A percentile compares a stretch with the other conserved stretches of the same genome.
Conservation (phyloP, 2,113 vertebrate genomes). For the Tyto alba region DNA sequence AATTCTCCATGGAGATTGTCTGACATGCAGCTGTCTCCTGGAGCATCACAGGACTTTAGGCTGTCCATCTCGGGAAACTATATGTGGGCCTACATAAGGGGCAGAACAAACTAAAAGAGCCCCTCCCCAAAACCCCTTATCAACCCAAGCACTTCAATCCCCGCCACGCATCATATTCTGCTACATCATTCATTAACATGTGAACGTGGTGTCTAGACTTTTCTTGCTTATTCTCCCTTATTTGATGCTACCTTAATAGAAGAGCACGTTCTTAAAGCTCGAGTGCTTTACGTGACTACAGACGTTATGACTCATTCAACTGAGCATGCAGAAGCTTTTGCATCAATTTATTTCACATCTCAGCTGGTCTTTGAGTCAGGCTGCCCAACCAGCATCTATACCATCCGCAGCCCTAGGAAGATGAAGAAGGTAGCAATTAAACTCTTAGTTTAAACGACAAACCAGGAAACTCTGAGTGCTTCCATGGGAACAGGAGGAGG, state of each 20-base stretch:
- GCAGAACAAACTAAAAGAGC: background rate
- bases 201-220: fast-evolving
- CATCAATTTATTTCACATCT: background rate
- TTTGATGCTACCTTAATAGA: background rate
- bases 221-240: background rate
- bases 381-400: background rate
- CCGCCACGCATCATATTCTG: fast-evolving
- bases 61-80: background rate
- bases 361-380: background rate
- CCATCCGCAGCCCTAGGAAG: background rate
- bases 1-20: background rate
- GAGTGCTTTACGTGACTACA: background rate
- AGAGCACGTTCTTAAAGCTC: background rate
- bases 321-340: background rate
- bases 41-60: background rate
- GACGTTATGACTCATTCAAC: background rate
- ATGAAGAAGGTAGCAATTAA: background rate
- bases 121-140: too few relatives aligned
- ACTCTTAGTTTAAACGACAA: background rate
- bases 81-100: background rate
- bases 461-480: background rate
- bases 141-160: too few relatives aligned
- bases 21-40: background rate
- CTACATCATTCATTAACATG: background rate
- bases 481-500: background rate